Base-by-base conservation (phyloP, 2,113 vertebrate species). In the Chlamydotis undulata region DNA sequence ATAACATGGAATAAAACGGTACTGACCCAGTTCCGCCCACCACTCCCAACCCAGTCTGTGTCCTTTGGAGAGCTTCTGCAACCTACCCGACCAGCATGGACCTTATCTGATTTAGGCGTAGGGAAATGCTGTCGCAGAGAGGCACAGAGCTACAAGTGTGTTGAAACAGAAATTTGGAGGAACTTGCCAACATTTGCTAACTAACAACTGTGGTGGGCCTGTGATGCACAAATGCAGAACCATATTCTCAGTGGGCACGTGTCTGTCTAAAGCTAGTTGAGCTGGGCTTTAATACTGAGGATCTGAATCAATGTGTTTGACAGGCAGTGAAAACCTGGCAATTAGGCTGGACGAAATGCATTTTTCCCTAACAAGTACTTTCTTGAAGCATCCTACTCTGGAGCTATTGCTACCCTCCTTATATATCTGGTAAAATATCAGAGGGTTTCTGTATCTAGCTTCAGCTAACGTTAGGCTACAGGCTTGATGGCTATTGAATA, bases 1-100 rank as follows among this genome's bases (percentile, higher is more conserved):
- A 16, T n/a, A 68, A 31, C 9, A 31, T 3, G 8, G 41, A 69
- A 55, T 73, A 60, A 78, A 65, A 80, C 4, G 47, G 12, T 43
- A 10, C 49, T 4, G 5, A 41, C 10, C 7, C 23, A 13, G 3
- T 15, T 6, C 2, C 9, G 10, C 4, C 6, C 26, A 31, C 17
- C 14, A 33, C 17, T 68, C 19, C 19, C 41, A 80, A 7, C 6
- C 22, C 13, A 28, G 3, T 6, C 19, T 35, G 6, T 23, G 26
- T 39, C 33, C 12, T 89, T 49, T n/a, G 18, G 35, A 55, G 37
- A 26, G 9, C 7, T 33, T 11, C 41, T 2, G 6, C 5, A 22
- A 4, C 35, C 10, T 41, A 8, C 6, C 0, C 0, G 28, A 8
- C 37, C 41, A 60, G 8, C 29, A 25, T 1, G 7, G 57, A 6